Conservation (phyloP, 1,140 invertebrate genomes). For the Nasonia longicornis region DNA sequence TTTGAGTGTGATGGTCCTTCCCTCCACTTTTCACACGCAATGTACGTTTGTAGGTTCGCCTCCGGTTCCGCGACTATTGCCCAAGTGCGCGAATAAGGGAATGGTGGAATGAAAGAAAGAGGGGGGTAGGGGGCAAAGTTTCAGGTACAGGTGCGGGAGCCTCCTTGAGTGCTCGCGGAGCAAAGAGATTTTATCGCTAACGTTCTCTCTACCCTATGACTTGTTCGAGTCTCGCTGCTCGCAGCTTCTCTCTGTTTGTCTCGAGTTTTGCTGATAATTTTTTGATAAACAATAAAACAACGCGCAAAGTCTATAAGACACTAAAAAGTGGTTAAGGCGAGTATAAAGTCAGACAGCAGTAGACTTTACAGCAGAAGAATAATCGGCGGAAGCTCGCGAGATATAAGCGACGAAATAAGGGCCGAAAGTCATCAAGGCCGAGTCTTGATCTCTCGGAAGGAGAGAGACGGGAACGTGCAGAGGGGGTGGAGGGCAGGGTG, state of each 20-base stretch:
- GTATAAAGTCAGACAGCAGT: not conserved
- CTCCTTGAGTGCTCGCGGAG: not conserved
- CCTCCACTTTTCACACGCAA: slow-evolving; percentile 54
- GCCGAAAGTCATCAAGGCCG: slow-evolving; percentile 24
- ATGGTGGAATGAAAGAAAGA: slow-evolving; percentile 2
- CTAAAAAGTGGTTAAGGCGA: not conserved
- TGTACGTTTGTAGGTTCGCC: slow-evolving; percentile 35
- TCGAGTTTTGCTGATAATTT: not conserved
- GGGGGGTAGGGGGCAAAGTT: not conserved
- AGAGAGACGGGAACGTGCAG: not conserved
- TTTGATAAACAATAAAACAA: not conserved
- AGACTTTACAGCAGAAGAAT: not conserved
- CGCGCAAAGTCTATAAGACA: not conserved
- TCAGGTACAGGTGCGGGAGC: not conserved
- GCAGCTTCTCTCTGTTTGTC: not conserved
- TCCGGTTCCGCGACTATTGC: not conserved
- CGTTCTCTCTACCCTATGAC: not conserved
- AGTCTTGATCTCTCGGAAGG: slow-evolving; percentile 9
- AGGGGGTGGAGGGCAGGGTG: not conserved
- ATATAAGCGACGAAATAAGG: slow-evolving; percentile 23
- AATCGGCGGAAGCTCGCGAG: not conserved
- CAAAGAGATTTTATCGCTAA: slow-evolving; percentile 1
- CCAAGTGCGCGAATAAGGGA: slow-evolving; percentile 1
- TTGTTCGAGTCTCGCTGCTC: not conserved
- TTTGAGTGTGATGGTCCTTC: slow-evolving; percentile 63